Evolutionary conservation across 2,888 invertebrate genomes (phyloP).

Genomic region (Calliscelio sp.): DNA sequence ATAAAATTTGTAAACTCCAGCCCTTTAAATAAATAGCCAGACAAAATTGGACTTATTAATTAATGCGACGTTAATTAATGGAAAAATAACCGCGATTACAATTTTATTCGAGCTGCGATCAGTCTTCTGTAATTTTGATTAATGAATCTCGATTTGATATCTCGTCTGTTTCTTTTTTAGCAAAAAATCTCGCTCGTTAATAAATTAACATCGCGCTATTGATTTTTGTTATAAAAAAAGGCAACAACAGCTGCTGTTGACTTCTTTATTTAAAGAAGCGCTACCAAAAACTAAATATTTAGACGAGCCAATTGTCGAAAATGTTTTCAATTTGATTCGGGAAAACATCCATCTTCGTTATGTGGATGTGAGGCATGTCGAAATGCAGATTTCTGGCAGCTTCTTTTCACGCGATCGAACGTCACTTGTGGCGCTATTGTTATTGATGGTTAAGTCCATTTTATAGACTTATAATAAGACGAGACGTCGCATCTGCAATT

Average conservation of each 20-base stretch:
- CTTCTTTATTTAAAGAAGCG: constrained; percentile 12
- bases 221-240: background rate
- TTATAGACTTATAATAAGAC: constrained; percentile 44
- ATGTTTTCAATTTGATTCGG: constrained; percentile 2
- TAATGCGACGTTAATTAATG: constrained; percentile 30
- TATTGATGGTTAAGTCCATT: constrained; percentile 32
- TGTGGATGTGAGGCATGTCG: constrained; percentile 1
- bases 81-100: constrained; percentile 15
- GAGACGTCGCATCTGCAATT: constrained; percentile 46
- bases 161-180: background rate
- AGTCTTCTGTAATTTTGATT: background rate
- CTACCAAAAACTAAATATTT: constrained; percentile 47
- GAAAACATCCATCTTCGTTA: constrained; percentile 59
- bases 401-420: constrained; percentile 28
- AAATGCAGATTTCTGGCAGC: constrained; percentile 1
- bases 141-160: constrained; percentile 19
- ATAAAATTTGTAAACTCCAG: background rate
- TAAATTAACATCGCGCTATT: constrained; percentile 21
- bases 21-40: constrained; percentile 6
- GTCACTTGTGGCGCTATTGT: constrained; percentile 36
- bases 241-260: background rate
- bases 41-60: background rate
- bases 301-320: constrained; percentile 34
- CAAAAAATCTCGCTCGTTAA: background rate
- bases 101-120: background rate